Base-by-base conservation (phyloP, 1,140 invertebrate genomes). In the Apis florea region DNA sequence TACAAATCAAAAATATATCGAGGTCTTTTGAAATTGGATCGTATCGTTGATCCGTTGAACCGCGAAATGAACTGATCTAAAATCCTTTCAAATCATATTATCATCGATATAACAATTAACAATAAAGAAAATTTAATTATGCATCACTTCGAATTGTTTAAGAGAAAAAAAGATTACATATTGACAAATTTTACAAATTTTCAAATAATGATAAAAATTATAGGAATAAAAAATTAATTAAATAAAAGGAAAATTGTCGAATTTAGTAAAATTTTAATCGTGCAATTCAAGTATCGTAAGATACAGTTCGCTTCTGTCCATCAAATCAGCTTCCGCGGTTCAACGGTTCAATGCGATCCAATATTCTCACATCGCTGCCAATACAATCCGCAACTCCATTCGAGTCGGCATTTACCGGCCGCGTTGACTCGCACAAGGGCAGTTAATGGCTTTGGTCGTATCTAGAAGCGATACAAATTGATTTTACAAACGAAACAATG, bases 1-100 rank as follows among this genome's bases (percentile, higher is more conserved):
- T 95, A 95, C 91, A 94, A 93, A 93, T 91, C 73, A 89, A 88
- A 90, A 90, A 92, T 92, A 92, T 90, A 91, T 91, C 85, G 89
- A 40, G 61, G 75, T 85, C 88, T 88, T 71, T 81, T 21, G 53
- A 83, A 74, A 59, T 71, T 26, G 85, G 86, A 87, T 83, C 79
- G 82, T 87, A 64, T 87, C 85, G 85, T 83, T 81, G 85, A 88
- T 51, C 86, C 79, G 81, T 78, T 80, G 73, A 79, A 59, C 74
- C 85, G 85, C 82, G 69, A 24, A 75, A 84, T 58, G n/a, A n/a
- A 66, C 86, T 84, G 86, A 87, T 86, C 70, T 40, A 4, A 56
- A 73, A 47, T 40, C 15, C 17, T 31, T 24, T 11, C 26, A n/a
- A 5, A 26, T 49, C 11, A 6, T 40, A 40, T 40, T 6, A 40